Conservation (phyloP, 1,140 invertebrate genomes). For the Nymphalis io region DNA sequence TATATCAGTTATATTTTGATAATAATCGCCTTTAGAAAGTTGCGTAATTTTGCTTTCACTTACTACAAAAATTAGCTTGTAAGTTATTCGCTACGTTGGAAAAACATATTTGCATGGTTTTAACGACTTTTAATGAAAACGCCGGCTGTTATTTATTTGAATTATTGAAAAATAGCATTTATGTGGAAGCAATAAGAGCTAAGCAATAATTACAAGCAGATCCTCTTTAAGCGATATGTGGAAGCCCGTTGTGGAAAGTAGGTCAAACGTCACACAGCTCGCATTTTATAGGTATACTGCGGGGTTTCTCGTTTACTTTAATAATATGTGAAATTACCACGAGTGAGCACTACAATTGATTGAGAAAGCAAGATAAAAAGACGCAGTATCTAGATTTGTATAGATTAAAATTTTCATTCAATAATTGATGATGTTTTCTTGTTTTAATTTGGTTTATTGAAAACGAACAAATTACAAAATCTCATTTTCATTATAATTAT, state of each 20-base stretch:
- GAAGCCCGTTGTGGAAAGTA: slow-evolving; percentile 67
- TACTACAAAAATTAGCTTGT: slow-evolving; percentile 61
- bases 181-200: slow-evolving; percentile 51
- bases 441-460: background rate
- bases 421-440: background rate
- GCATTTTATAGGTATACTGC: slow-evolving; percentile 70
- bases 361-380: slow-evolving; percentile 14
- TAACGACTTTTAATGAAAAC: slow-evolving; percentile 48
- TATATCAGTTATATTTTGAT: background rate
- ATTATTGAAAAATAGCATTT: slow-evolving; percentile 53
- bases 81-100: slow-evolving; percentile 63
- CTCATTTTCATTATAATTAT: no score
- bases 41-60: slow-evolving; percentile 79
- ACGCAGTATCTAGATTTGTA: background rate
- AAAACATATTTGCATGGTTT: slow-evolving; percentile 65
- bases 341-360: slow-evolving; percentile 28
- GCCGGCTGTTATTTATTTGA: slow-evolving; percentile 42
- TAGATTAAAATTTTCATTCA: slow-evolving; percentile 1
- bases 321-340: slow-evolving; percentile 53
- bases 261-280: slow-evolving; percentile 71
- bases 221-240: slow-evolving; percentile 61
- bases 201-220: slow-evolving; percentile 39
- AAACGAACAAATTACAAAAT: background rate
- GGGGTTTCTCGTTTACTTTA: slow-evolving; percentile 69
- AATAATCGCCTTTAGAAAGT: slow-evolving; percentile 54